These are phyloP conservation scores for Ariopsis seemanni DNA, from an alignment of 2,113 vertebrate species.

Conservation along the genomic window DNA sequence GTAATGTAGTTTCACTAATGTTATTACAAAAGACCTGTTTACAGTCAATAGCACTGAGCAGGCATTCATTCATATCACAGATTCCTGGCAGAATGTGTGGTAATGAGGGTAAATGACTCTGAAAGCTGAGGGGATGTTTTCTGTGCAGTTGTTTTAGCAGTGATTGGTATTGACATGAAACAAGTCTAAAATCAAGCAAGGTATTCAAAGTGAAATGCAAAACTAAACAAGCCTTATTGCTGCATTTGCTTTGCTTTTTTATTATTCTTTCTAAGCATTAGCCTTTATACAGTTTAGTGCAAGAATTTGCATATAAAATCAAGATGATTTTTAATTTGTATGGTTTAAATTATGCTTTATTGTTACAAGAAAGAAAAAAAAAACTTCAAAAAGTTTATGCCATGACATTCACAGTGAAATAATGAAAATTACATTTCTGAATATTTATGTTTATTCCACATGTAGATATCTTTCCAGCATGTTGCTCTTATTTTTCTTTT, in stretches of 20 bases:
- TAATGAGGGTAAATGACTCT: constrained; percentile 21
- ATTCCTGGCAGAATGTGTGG: not conserved
- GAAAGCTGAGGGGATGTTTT: constrained; percentile 7
- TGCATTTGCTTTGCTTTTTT: constrained; percentile 6
- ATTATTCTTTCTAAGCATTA: not conserved
- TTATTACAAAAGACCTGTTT: constrained; percentile 26
- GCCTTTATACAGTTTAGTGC: not conserved
- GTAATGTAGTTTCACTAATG: constrained; percentile 27
- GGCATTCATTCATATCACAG: constrained; percentile 5
- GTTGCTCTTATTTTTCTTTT: not conserved
- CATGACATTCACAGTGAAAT: not conserved
- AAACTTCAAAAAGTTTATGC: not conserved
- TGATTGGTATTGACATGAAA: not conserved
- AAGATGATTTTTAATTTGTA: not conserved
- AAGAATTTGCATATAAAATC: not conserved
- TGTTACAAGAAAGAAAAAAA: not conserved
- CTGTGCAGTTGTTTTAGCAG: not conserved
- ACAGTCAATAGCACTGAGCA: constrained; percentile 23
- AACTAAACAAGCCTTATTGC: not conserved
- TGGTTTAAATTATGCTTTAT: not conserved
- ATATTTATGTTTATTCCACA: not conserved
- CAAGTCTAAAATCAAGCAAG: not conserved
- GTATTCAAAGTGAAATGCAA: not conserved
- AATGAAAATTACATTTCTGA: not conserved
- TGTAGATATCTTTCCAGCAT: not conserved